Evolutionary conservation across 2,113 vertebrate genomes (phyloP).

Genomic region (Campylorhamphus procurvoides): DNA sequence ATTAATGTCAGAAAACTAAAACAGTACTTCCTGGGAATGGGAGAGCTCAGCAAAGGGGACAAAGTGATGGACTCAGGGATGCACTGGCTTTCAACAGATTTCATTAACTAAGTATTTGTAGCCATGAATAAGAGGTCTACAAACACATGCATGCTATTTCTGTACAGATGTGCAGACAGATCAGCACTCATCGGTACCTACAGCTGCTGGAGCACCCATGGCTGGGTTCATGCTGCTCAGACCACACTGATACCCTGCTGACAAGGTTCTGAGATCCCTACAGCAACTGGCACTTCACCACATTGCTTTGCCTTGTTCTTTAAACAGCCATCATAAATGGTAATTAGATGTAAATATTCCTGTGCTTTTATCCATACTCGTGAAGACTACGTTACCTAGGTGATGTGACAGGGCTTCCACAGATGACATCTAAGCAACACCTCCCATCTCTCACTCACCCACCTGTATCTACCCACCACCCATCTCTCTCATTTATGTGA

Average conservation of each 20-base stretch:
- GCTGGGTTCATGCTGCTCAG: not conserved
- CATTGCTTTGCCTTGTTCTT: not conserved
- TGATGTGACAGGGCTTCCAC: not conserved
- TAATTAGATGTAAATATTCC: not conserved
- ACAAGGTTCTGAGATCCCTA: not conserved
- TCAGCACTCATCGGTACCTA: not conserved
- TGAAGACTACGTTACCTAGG: not conserved
- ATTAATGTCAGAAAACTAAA: not conserved
- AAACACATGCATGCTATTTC: not conserved
- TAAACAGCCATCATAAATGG: not conserved
- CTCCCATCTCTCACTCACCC: accelerated
- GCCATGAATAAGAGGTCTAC: not conserved
- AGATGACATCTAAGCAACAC: not conserved
- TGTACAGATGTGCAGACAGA: not conserved
- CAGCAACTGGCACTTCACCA: not conserved
- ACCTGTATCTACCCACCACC: not conserved
- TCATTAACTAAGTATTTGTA: not conserved
- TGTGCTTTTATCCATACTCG: not conserved
- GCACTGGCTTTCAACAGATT: not conserved
- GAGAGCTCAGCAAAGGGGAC: not conserved
- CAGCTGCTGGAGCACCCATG: not conserved
- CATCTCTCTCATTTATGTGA: accelerated
- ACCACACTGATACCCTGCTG: not conserved
- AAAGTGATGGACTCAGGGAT: not conserved
- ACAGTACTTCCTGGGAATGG: not conserved